Evolutionary conservation across 2,113 vertebrate genomes (phyloP).

Genomic region (Penelope pileata): DNA sequence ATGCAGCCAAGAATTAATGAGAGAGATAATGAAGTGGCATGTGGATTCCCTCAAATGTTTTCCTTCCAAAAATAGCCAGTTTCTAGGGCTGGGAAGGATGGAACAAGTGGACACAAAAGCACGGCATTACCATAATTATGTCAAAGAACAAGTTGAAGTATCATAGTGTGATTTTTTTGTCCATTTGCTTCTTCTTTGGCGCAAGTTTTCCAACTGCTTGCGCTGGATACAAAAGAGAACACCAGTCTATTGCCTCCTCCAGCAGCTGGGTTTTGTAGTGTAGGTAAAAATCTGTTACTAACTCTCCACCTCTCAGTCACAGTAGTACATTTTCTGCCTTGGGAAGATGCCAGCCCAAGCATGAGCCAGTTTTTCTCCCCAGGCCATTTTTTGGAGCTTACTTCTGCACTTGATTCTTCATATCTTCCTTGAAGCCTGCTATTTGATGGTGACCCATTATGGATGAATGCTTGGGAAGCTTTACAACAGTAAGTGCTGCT

Average conservation of each 20-base stretch:
- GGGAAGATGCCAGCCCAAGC: neutral
- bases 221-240: neutral
- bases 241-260: neutral
- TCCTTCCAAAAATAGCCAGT: slow-evolving; percentile 35
- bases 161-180: neutral
- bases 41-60: slow-evolving; percentile 35
- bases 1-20: slow-evolving; percentile 48
- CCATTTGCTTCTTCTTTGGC: neutral
- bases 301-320: neutral
- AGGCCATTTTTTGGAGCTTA: neutral
- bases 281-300: neutral
- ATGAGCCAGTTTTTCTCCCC: neutral
- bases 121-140: neutral
- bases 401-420: neutral
- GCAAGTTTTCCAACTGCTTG: neutral
- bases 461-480: neutral
- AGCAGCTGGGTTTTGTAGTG: neutral
- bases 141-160: neutral
- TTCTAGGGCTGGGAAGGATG: neutral
- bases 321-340: neutral
- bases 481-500: neutral
- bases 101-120: neutral
- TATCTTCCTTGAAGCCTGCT: neutral
- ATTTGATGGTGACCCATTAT: neutral
- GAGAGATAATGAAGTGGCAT: slow-evolving; percentile 15